Percentiles rank a stretch among this genome's conserved stretches.
Conservation (phyloP, 1,140 invertebrate species). For the Brachionus rubens region DNA sequence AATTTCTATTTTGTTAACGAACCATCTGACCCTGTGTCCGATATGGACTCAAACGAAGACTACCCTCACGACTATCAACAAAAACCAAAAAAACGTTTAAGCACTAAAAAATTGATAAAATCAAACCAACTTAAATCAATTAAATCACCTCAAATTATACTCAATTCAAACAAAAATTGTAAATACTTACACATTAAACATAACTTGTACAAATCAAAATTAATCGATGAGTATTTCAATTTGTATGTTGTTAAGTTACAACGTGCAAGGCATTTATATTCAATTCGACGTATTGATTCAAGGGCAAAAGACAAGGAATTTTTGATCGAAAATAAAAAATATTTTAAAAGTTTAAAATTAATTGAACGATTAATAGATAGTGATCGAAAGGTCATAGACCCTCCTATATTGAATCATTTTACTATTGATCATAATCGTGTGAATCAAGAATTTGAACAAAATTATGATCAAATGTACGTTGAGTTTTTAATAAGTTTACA, state of each 20-base stretch:
- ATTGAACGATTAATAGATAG: background rate
- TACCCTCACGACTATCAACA: too few species aligned
- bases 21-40: too few species aligned
- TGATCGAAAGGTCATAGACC: background rate
- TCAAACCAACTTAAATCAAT: constrained; percentile 5
- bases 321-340: constrained; percentile 23
- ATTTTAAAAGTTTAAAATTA: constrained; percentile 6
- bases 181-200: background rate
- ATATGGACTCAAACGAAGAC: too few species aligned
- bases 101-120: background rate
- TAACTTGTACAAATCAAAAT: background rate
- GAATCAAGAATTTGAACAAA: constrained; percentile 4
- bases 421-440: background rate
- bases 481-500: constrained; percentile 39
- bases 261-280: background rate
- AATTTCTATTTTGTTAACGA: too few species aligned
- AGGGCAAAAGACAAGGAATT: background rate
- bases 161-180: constrained; percentile 3
- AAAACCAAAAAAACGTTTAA: background rate
- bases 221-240: background rate
- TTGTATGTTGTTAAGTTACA: background rate
- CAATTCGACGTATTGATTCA: background rate
- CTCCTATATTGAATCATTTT: background rate
- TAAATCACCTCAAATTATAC: background rate
- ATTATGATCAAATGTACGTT: constrained; percentile 12